A percentile compares a stretch with the other conserved stretches of the same genome.
Evolutionary conservation across 2,888 invertebrate genomes (phyloP).

Genomic region (Scrobipalpa costella): DNA sequence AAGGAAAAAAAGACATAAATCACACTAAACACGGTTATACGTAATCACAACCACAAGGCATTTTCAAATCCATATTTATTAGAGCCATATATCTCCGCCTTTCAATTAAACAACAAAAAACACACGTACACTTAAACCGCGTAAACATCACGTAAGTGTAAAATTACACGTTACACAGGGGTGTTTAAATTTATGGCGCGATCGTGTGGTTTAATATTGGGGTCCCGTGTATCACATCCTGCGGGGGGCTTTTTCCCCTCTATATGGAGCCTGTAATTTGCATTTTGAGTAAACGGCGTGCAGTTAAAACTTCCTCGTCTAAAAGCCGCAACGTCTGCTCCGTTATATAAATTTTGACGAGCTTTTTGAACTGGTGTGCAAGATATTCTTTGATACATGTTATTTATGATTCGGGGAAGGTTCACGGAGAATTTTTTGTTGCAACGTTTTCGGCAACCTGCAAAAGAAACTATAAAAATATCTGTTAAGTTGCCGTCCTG

Average conservation of each 20-base stretch:
- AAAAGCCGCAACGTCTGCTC: slow-evolving; percentile 62
- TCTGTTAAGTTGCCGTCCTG: no score
- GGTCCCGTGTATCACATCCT: slow-evolving; percentile 71
- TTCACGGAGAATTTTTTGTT: not conserved
- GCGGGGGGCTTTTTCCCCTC: slow-evolving; percentile 57
- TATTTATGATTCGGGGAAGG: not conserved
- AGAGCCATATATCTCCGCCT: slow-evolving; percentile 6
- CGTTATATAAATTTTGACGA: slow-evolving; percentile 58
- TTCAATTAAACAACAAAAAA: slow-evolving; percentile 21
- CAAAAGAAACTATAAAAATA: no score
- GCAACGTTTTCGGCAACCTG: not conserved
- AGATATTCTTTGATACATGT: slow-evolving; percentile 37
- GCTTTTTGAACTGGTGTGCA: slow-evolving; percentile 48
- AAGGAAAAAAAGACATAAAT: not conserved
- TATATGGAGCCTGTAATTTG: slow-evolving; percentile 73
- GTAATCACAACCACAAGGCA: not conserved
- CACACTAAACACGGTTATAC: no score
- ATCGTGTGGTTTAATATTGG: slow-evolving; percentile 77
- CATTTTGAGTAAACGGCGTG: slow-evolving; percentile 74
- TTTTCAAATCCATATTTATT: not conserved
- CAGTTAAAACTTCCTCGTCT: slow-evolving; percentile 72
- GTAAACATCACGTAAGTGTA: slow-evolving; percentile 59
- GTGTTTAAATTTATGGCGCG: slow-evolving; percentile 68
- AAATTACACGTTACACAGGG: slow-evolving; percentile 62
- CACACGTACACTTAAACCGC: slow-evolving; percentile 49